phyloP scores from a whole-genome alignment of 53 echinoderm and acorn worm species.

The Actinopyga echinites region DNA sequence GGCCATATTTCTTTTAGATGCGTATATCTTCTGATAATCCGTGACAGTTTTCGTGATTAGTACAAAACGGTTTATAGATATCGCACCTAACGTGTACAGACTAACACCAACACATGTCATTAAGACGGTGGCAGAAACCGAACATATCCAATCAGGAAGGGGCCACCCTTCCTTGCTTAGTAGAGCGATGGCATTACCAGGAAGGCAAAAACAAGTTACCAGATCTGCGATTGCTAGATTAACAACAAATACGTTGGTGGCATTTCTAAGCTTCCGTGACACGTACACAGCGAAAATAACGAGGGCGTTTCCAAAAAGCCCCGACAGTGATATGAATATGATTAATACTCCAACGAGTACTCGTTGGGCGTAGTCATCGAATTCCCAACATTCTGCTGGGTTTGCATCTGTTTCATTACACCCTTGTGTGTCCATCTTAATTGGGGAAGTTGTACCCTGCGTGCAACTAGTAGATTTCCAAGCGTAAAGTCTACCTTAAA shows the following conservation, averaged over 20 bases:
- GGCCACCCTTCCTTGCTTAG: conserved; percentile 73
- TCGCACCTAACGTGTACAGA: conserved; percentile 77
- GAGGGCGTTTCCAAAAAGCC: conserved; percentile 72
- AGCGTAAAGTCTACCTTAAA: too few relatives aligned
- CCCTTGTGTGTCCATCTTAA: background rate
- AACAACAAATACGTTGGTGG: conserved; percentile 91
- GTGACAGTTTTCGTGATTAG: conserved; percentile 73
- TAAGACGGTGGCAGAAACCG: conserved; percentile 66
- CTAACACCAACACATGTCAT: conserved; percentile 88
- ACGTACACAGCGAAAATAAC: conserved; percentile 82
- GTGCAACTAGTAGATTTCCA: too few relatives aligned
- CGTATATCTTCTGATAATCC: conserved; percentile 73
- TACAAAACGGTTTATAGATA: conserved; percentile 86
- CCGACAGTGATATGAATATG: conserved; percentile 68
- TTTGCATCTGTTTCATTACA: background rate
- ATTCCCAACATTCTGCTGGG: conserved; percentile 53
- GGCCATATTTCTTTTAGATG: conserved; percentile 45
- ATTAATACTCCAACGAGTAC: conserved; percentile 59
- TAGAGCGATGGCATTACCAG: conserved; percentile 79
- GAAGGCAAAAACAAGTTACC: conserved; percentile 69
- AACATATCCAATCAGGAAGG: conserved; percentile 69
- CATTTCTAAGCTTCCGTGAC: conserved; percentile 84
- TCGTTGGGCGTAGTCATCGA: conserved; percentile 78
- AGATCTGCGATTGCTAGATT: conserved; percentile 83
- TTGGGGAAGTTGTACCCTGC: too few relatives aligned